Evolutionary conservation across 2,113 vertebrate genomes (phyloP), one percentile per base, ranked within the genome.

Genomic region (Oryzias melastigma): DNA sequence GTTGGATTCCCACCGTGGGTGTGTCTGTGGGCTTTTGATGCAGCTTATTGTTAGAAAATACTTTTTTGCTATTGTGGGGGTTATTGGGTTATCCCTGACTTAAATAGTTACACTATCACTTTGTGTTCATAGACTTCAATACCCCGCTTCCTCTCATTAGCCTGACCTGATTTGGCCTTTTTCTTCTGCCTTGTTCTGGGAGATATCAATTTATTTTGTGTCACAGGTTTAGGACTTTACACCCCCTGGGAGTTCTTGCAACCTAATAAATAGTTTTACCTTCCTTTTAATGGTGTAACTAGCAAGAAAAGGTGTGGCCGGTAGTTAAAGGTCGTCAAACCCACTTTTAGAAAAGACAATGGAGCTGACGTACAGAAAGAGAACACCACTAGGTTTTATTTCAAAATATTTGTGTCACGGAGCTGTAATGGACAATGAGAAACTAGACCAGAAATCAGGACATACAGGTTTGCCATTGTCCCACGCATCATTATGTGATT

Each of bases 181-280:
- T 79, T 78, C 17, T 50, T 41, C 27, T 42, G 15, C 50, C 57
- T 59, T 35, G 43, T 59, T 74, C 52, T 46, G 67, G 59, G 43
- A 65, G 44, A 46, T 69, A 50, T 76, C n/a, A 1, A 16, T 24
- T 62, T 67, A 47, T 63, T 62, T 73, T 46, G 40, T 53, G 29
- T 63, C 48, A 54, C 44, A 20, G 22, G 46, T 78, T 69, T 52
- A 72, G 44, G 40, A 24, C 13, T 52, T 47, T 65, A 45, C 74
- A 70, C 22, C 58, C 53, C 70, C 20, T 46, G 67, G 44, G 81
- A 81, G 71, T 65, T 81, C 3, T 85, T 74, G 75, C 77, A 78
- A 81, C 51, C 7, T 20, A 43, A 64, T 59, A 75, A 41, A 35
- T 35, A 61, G 63, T 45, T 49, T 68, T 71, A 43, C 66, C 60